These are phyloP conservation scores for Chaetodon trifascialis DNA, from an alignment of 2,113 vertebrate genomes.

Conservation along the genomic window DNA sequence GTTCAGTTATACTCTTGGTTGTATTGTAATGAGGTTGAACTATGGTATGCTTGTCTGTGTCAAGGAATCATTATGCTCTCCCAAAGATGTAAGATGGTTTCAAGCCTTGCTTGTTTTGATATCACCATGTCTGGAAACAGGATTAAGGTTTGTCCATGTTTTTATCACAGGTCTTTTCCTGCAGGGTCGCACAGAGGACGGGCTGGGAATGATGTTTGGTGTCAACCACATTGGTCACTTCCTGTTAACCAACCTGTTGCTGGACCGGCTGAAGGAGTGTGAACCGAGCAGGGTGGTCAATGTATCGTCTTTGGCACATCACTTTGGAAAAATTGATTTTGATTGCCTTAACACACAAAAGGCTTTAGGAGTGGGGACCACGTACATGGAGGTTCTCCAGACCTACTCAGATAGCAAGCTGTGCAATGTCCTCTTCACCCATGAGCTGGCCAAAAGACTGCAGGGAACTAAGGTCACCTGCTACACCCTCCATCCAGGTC, in stretches of 20 bases:
- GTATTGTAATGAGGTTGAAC: too few species aligned
- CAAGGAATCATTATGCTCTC: not conserved
- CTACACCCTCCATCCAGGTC: conserved; percentile 91
- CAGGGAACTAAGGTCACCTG: conserved; percentile 87
- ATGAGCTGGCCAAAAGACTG: conserved; percentile 87
- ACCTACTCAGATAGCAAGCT: conserved; percentile 91
- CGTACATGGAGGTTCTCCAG: conserved; percentile 61
- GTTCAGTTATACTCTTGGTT: too few species aligned
- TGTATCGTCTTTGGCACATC: conserved; percentile 83
- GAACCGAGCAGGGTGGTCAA: conserved; percentile 87
- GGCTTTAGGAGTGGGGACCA: conserved; percentile 71
- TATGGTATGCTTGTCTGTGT: not conserved
- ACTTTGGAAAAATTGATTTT: conserved; percentile 79
- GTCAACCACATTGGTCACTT: conserved; percentile 92
- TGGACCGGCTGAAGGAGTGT: conserved; percentile 86
- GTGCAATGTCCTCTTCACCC: conserved; percentile 90
- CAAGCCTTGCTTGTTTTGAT: not conserved
- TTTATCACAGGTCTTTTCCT: conserved; percentile 69
- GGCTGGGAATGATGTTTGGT: conserved; percentile 87
- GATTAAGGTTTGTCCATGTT: not conserved
- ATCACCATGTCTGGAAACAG: not conserved
- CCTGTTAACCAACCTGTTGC: conserved; percentile 89
- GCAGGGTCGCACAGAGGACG: conserved; percentile 83
- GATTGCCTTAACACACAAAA: conserved; percentile 77
- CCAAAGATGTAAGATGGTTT: not conserved